A percentile compares a stretch with the other conserved stretches of the same genome.
These are phyloP conservation scores for Callipepla californica DNA, from an alignment of 2,113 vertebrate species.

Conservation along the genomic window DNA sequence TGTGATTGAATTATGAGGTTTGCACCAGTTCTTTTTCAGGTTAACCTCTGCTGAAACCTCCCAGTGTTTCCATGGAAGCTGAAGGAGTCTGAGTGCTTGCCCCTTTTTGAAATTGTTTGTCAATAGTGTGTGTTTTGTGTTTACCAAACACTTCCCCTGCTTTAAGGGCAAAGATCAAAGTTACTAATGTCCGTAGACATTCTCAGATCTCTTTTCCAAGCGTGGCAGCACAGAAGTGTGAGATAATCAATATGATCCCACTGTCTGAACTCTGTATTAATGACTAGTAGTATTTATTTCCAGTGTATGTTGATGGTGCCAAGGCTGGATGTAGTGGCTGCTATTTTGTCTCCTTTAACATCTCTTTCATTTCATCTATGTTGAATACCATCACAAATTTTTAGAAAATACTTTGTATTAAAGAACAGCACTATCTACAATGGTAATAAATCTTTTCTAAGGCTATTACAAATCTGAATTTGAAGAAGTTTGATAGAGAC, in stretches of 20 bases:
- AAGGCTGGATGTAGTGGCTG: background rate
- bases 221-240: background rate
- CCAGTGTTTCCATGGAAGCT: fast-evolving
- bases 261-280: fast-evolving
- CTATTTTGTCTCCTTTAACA: background rate
- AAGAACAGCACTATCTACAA: background rate
- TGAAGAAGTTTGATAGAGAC: background rate
- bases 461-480: background rate
- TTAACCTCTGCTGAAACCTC: background rate
- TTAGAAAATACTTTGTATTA: background rate
- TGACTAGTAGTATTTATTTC: background rate
- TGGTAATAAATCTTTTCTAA: background rate
- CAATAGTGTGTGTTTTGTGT: fast-evolving
- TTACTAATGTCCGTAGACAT: background rate
- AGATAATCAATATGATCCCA: fast-evolving
- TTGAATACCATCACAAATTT: background rate
- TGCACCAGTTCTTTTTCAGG: background rate
- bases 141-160: fast-evolving
- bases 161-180: background rate
- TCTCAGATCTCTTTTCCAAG: background rate
- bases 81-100: background rate
- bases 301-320: background rate
- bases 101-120: background rate
- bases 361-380: background rate
- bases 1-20: background rate